phyloP scores from a whole-genome alignment of 2,888 invertebrate species.

The Trisateles emortualis region DNA sequence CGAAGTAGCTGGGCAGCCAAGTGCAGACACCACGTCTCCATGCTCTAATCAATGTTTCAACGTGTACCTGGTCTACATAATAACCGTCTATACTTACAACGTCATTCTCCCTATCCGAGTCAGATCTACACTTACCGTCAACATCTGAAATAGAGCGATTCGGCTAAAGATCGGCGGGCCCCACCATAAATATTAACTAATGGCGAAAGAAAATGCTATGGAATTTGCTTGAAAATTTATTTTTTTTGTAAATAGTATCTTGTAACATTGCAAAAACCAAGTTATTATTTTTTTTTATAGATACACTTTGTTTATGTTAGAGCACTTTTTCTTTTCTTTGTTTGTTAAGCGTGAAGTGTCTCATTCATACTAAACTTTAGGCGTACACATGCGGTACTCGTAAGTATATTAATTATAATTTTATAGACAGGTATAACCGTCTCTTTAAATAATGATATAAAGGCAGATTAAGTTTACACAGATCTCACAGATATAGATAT shows the following conservation, averaged over 20 bases:
- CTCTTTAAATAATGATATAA: slow-evolving; percentile 33
- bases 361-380: slow-evolving; percentile 81
- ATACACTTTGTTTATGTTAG: slow-evolving; percentile 56
- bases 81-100: slow-evolving; percentile 64
- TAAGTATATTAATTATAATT: slow-evolving; percentile 33
- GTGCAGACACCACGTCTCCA: slow-evolving; percentile 62
- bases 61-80: slow-evolving; percentile 62
- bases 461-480: slow-evolving; percentile 47
- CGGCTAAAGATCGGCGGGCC: slow-evolving; percentile 78
- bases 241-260: slow-evolving; percentile 73
- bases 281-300: slow-evolving; percentile 53
- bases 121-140: slow-evolving; percentile 85
- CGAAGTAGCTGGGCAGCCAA: slow-evolving; percentile 53
- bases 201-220: slow-evolving; percentile 80
- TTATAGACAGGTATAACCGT: slow-evolving; percentile 37
- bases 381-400: slow-evolving; percentile 45
- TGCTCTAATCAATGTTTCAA: slow-evolving; percentile 61
- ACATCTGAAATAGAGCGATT: slow-evolving; percentile 86
- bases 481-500: slow-evolving; percentile 60
- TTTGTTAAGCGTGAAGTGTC: slow-evolving; percentile 69
- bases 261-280: slow-evolving; percentile 78
- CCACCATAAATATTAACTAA: slow-evolving; percentile 73
- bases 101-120: slow-evolving; percentile 66
- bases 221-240: slow-evolving; percentile 83
- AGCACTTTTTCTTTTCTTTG: slow-evolving; percentile 53